A percentile compares a stretch with the other conserved stretches of the same genome.
These are phyloP conservation scores for Ptychoptera contaminata DNA, from an alignment of 2,888 invertebrate species.

Conservation along the genomic window DNA sequence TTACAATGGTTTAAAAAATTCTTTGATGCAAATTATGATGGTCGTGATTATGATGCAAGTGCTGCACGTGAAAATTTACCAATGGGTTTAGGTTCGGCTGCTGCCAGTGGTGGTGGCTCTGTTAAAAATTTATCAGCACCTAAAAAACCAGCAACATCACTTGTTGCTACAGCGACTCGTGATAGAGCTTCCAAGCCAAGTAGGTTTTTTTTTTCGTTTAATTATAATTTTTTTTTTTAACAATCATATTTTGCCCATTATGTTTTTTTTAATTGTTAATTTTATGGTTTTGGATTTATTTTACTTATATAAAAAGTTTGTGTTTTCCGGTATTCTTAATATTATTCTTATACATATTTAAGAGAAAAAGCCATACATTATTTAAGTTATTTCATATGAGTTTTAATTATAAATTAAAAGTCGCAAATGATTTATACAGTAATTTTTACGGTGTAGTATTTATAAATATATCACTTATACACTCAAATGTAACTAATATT, in stretches of 20 bases:
- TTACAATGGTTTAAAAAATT: constrained; percentile 99
- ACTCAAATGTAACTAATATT: too few species aligned
- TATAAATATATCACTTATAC: too few species aligned
- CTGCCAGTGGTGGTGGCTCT: constrained; percentile 18
- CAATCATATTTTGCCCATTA: not conserved
- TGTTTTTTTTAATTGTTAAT: constrained; percentile 1
- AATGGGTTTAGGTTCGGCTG: constrained; percentile 54
- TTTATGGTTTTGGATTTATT: too few species aligned
- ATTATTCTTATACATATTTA: too few species aligned
- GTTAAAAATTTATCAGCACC: constrained; percentile 14
- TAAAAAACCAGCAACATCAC: constrained; percentile 15
- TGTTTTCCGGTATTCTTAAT: too few species aligned
- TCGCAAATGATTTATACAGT: too few species aligned
- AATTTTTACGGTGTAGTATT: too few species aligned
- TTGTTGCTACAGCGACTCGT: constrained; percentile 13
- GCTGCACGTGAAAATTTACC: constrained; percentile 71
- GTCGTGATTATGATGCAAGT: constrained; percentile 83
- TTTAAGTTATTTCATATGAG: too few species aligned
- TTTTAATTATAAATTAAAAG: too few species aligned
- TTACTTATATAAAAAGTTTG: too few species aligned
- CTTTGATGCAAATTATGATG: constrained; percentile 97
- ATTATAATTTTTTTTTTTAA: not conserved
- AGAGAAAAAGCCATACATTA: too few species aligned
- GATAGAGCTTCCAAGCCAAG: constrained; percentile 13
- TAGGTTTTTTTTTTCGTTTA: constrained; percentile 12